Evolutionary conservation across 2,113 vertebrate genomes (phyloP).

Genomic region (Colius striatus): DNA sequence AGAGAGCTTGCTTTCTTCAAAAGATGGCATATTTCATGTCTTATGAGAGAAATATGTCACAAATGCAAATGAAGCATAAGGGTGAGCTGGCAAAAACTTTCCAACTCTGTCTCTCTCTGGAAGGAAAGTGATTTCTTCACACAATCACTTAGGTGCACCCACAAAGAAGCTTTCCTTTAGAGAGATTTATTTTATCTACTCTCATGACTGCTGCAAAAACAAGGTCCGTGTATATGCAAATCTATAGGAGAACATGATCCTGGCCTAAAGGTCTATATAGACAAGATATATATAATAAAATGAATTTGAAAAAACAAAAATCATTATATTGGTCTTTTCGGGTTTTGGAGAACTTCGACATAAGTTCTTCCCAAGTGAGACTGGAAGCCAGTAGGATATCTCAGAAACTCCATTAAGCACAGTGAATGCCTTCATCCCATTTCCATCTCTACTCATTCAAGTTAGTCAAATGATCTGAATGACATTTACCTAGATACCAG

Average conservation of each 20-base stretch:
- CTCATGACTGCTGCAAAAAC: background rate
- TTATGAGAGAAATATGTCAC: background rate
- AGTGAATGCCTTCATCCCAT: background rate
- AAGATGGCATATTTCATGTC: background rate
- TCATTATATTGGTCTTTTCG: rapidly evolving
- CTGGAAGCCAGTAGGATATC: background rate
- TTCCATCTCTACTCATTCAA: background rate
- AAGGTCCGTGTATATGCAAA: background rate
- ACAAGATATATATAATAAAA: background rate
- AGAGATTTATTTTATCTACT: background rate
- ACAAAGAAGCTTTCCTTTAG: background rate
- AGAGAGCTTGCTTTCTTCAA: background rate
- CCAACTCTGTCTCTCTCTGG: background rate
- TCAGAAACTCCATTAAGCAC: background rate
- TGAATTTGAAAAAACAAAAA: background rate
- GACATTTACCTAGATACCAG: background rate
- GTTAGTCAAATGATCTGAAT: background rate
- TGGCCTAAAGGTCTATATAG: background rate
- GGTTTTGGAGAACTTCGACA: background rate
- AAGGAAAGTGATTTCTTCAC: background rate
- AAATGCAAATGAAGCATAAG: background rate
- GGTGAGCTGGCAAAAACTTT: background rate
- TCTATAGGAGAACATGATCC: background rate
- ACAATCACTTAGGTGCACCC: rapidly evolving
- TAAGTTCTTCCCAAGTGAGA: background rate